Percentiles rank a stretch among this genome's conserved stretches.
Conservation (phyloP, 2,888 invertebrate genomes). For the Oligia fasciuncula region DNA sequence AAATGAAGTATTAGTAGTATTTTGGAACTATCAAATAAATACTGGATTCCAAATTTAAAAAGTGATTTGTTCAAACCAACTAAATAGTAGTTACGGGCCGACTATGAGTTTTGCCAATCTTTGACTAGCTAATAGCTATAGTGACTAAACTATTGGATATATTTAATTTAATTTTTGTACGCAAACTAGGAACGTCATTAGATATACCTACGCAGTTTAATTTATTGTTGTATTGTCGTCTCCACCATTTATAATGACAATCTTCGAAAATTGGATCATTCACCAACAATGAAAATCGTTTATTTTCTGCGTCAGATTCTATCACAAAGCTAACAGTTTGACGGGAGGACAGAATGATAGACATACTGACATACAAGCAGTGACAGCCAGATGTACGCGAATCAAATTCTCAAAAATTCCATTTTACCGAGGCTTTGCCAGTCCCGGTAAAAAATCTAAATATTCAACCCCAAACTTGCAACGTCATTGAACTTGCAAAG, state of each 20-base stretch:
- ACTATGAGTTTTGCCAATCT: too few relatives aligned
- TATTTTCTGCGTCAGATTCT: not conserved
- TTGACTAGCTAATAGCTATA: too few relatives aligned
- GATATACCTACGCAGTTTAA: too few relatives aligned
- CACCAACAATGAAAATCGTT: not conserved
- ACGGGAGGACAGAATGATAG: slow-evolving; percentile 1
- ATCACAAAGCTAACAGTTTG: not conserved
- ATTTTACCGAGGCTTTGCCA: not conserved
- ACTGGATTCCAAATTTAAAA: not conserved
- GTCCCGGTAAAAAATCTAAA: slow-evolving; percentile 6
- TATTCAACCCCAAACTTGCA: slow-evolving; percentile 8
- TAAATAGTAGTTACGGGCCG: too few relatives aligned
- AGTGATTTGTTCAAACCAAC: too few relatives aligned
- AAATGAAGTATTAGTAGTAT: not conserved
- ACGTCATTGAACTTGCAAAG: slow-evolving; percentile 47
- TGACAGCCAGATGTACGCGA: not conserved
- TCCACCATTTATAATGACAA: too few relatives aligned
- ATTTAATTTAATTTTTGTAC: too few relatives aligned
- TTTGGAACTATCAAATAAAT: not conserved
- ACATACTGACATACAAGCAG: not conserved
- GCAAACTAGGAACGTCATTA: too few relatives aligned
- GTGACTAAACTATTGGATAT: too few relatives aligned
- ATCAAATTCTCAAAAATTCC: slow-evolving; percentile 7
- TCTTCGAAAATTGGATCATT: not conserved
- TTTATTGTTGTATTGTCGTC: too few relatives aligned